Conservation (phyloP, 2,888 invertebrate genomes). For the Ashinkailepas kermadecensis region DNA sequence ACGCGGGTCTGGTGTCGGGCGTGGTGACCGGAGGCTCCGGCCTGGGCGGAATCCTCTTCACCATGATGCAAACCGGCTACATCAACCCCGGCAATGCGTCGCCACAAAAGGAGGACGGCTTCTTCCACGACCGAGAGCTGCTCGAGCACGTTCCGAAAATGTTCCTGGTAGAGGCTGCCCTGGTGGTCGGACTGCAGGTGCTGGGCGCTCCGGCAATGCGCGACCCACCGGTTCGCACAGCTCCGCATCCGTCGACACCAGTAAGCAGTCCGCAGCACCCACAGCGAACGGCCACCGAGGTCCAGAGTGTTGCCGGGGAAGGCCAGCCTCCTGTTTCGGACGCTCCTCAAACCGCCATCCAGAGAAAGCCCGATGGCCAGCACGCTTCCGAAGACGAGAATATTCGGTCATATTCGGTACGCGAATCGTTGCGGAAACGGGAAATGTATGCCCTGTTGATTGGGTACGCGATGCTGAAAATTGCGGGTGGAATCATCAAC, state of each 20-base stretch:
- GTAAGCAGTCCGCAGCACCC: no score
- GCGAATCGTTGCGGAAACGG: no score
- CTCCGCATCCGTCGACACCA: no score
- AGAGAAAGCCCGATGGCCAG: no score
- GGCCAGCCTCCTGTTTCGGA: no score
- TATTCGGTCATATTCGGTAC: no score
- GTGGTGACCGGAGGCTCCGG: conserved; percentile 43
- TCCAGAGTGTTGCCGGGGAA: no score
- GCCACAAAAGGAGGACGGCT: conserved; percentile 22
- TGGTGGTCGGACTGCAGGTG: conserved; percentile 39
- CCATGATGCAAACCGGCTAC: conserved; percentile 42
- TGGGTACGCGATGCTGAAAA: conserved; percentile 39
- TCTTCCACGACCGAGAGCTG: conserved; percentile 32
- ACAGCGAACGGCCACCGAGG: no score
- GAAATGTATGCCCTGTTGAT: conserved; percentile 29
- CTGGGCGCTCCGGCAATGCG: conserved; percentile 34
- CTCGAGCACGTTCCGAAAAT: conserved; percentile 38
- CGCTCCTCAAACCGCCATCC: no score
- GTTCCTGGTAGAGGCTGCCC: conserved; percentile 39
- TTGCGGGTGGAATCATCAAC: conserved; percentile 39
- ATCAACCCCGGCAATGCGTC: conserved; percentile 41
- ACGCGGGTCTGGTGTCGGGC: conserved; percentile 41
- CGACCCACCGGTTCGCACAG: neutral
- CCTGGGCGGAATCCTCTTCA: conserved; percentile 41
- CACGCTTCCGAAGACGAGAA: no score